phyloP scores from a whole-genome alignment of 2,113 vertebrate genomes.

The Abramis brama region DNA sequence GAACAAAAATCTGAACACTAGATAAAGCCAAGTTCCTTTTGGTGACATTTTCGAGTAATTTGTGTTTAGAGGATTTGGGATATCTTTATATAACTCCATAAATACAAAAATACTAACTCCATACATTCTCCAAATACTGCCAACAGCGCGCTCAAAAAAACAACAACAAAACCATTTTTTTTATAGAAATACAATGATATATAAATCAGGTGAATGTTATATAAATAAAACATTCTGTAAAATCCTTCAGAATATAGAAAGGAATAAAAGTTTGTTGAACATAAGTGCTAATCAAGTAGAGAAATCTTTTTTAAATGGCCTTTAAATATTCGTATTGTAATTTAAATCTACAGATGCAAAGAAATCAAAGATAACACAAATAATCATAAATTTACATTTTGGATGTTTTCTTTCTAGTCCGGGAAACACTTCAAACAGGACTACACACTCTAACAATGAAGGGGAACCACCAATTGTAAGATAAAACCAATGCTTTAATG shows the following conservation, averaged over 20 bases:
- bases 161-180: not conserved
- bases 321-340: too few species aligned
- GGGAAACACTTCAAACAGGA: too few species aligned
- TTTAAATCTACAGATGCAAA: not conserved
- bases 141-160: not conserved
- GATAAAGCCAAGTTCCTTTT: not conserved
- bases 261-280: not conserved
- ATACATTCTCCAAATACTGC: not conserved
- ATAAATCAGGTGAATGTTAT: not conserved
- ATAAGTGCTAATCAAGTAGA: not conserved
- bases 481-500: too few species aligned
- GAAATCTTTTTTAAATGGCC: not conserved
- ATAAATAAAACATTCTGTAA: not conserved
- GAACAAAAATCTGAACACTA: not conserved
- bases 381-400: not conserved
- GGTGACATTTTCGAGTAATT: not conserved
- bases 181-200: not conserved
- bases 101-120: not conserved
- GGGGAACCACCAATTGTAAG: too few species aligned
- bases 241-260: not conserved
- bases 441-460: too few species aligned
- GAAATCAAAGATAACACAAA: not conserved
- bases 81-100: not conserved
- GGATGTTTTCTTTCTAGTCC: too few species aligned
- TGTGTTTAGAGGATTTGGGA: too few species aligned